Evolutionary conservation across 2,113 vertebrate genomes (phyloP).

Genomic region (Edolisoma coerulescens): DNA sequence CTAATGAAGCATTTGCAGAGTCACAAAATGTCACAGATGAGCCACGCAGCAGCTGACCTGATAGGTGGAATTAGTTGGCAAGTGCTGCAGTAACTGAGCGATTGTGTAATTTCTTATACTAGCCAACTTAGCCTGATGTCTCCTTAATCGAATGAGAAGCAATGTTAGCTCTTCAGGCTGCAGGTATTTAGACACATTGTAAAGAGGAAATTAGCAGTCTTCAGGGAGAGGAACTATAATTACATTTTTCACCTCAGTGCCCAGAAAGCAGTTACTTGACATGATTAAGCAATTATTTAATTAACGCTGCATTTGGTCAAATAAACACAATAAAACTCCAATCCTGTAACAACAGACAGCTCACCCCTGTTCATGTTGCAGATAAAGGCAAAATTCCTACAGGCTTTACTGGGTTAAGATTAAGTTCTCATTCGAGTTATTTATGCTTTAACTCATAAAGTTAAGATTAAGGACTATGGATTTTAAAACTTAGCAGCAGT

Average conservation of each 20-base stretch:
- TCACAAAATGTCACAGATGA: constrained; percentile 62
- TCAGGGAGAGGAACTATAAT: constrained; percentile 48
- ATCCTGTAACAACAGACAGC: constrained; percentile 5
- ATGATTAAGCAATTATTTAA: constrained; percentile 40
- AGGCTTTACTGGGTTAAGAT: background rate
- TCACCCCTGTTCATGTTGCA: background rate
- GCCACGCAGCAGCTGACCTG: constrained; percentile 86
- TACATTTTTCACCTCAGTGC: constrained; percentile 63
- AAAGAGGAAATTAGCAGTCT: constrained; percentile 76
- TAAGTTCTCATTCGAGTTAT: background rate
- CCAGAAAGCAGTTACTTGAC: constrained; percentile 55
- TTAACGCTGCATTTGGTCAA: constrained; percentile 52
- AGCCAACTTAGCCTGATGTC: constrained; percentile 96
- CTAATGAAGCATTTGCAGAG: constrained; percentile 48
- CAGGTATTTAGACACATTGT: constrained; percentile 78
- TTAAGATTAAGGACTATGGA: background rate
- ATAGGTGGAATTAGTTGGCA: constrained; percentile 85
- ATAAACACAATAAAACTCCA: constrained; percentile 16
- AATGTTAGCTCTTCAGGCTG: constrained; percentile 97
- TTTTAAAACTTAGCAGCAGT: background rate
- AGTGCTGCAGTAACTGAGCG: constrained; percentile 88
- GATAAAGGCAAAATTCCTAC: background rate
- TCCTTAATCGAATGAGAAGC: constrained; percentile 95
- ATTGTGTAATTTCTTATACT: constrained; percentile 86
- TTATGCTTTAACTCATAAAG: background rate